Evolutionary conservation across 2,113 vertebrate genomes (phyloP).

Genomic region (Ceyx cyanopectus): DNA sequence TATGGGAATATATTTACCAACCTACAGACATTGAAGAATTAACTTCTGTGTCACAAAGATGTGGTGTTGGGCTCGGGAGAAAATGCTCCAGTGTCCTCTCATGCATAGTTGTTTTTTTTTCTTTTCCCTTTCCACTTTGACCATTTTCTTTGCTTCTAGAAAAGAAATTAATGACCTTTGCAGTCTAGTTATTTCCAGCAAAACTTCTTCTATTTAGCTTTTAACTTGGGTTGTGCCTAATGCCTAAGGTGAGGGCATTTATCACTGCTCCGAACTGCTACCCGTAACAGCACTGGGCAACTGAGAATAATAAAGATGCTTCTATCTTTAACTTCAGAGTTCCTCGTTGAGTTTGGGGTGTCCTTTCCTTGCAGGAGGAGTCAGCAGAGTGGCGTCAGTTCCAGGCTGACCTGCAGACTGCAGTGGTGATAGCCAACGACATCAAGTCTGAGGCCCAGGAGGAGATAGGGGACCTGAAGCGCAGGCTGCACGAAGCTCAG

Average conservation of each 20-base stretch:
- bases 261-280: not conserved
- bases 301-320: not conserved
- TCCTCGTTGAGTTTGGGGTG: not conserved
- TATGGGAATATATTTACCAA: not conserved
- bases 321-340: not conserved
- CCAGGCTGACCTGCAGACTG: constrained; percentile 95
- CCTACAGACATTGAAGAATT: not conserved
- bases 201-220: not conserved
- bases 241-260: not conserved
- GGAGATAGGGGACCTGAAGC: constrained; percentile 93
- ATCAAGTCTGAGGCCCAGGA: constrained; percentile 97
- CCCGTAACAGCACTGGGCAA: not conserved
- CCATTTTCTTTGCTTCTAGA: not conserved
- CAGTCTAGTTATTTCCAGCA: not conserved
- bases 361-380: constrained; percentile 82
- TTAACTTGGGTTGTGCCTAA: not conserved
- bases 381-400: constrained; percentile 97
- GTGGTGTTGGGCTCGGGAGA: rapidly evolving
- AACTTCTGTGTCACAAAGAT: not conserved
- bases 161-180: not conserved
- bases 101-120: not conserved
- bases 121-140: not conserved
- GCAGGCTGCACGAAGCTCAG: constrained; percentile 87
- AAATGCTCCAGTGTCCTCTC: not conserved
- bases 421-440: constrained; percentile 95